A percentile compares a stretch with the other conserved stretches of the same genome.
These are phyloP conservation scores for Dorcus parallelipipedus DNA, from an alignment of 2,888 invertebrate genomes.

Conservation along the genomic window DNA sequence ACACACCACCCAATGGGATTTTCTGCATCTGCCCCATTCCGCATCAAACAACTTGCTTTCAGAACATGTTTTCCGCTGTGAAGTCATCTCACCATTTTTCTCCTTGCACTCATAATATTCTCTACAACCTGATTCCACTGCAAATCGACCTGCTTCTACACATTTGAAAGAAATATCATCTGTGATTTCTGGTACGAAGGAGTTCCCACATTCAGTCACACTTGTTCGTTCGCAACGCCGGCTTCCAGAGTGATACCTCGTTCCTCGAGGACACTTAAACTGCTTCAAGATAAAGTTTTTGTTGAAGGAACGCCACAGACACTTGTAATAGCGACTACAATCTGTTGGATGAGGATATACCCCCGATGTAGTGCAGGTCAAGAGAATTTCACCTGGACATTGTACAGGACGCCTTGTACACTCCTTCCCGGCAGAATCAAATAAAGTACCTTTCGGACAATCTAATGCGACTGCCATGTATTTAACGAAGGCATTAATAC, in stretches of 20 bases:
- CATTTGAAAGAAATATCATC: conserved; percentile 37
- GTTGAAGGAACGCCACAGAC: conserved; percentile 51
- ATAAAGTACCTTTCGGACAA: conserved; percentile 34
- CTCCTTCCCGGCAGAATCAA: conserved; percentile 29
- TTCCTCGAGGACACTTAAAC: conserved; percentile 49
- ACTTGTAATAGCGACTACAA: conserved; percentile 55
- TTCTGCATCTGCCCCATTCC: conserved; percentile 33
- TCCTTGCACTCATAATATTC: conserved; percentile 51
- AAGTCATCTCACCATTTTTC: conserved; percentile 40
- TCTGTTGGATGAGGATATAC: conserved; percentile 50
- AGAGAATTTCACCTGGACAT: conserved; percentile 32
- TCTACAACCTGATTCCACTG: conserved; percentile 46
- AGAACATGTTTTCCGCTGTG: conserved; percentile 47
- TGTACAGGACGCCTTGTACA: conserved; percentile 36
- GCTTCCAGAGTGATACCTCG: conserved; percentile 4
- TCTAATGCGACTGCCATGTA: conserved; percentile 26
- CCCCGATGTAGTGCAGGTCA: conserved; percentile 44
- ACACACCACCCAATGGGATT: conserved; percentile 36
- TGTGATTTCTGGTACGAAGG: neutral
- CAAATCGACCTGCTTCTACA: conserved; percentile 45
- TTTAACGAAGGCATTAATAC: conserved; percentile 27
- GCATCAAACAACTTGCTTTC: conserved; percentile 49
- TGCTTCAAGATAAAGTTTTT: conserved; percentile 53
- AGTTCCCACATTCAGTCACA: conserved; percentile 2
- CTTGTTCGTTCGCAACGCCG: conserved; percentile 1